A percentile compares a stretch with the other conserved stretches of the same genome.
These are phyloP conservation scores for Callopanchax toddi DNA, from an alignment of 2,113 vertebrate genomes.

Conservation along the genomic window DNA sequence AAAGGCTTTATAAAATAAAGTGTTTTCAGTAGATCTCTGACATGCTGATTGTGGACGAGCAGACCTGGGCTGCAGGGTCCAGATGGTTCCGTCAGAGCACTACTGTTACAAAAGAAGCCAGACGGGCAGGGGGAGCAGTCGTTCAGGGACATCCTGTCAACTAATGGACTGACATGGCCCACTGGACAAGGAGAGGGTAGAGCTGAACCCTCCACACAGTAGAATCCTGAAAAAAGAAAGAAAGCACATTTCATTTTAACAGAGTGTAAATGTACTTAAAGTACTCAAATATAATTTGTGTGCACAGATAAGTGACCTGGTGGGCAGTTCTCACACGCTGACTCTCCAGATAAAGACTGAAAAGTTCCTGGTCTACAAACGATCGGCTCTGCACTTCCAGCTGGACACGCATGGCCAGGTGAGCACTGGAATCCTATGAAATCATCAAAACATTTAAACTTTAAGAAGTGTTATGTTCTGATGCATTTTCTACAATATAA, in stretches of 20 bases:
- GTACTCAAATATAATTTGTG: background rate
- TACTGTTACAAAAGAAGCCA: conserved; percentile 79
- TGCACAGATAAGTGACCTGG: conserved; percentile 43
- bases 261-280: background rate
- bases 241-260: conserved; percentile 10
- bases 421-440: conserved; percentile 78
- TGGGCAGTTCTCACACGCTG: conserved; percentile 60
- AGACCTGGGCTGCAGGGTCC: conserved; percentile 83
- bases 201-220: conserved; percentile 82
- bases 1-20: background rate
- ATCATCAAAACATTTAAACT: conserved; percentile 7
- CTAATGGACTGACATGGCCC: conserved; percentile 79
- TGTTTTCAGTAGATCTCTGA: background rate
- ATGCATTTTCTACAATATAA: no score
- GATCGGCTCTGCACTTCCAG: conserved; percentile 80
- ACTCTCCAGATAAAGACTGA: conserved; percentile 75
- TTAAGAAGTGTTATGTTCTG: no score
- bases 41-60: conserved; percentile 9
- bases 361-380: conserved; percentile 85
- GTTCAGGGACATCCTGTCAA: conserved; percentile 59
- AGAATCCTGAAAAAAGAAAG: conserved; percentile 80
- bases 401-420: conserved; percentile 82
- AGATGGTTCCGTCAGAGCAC: conserved; percentile 64
- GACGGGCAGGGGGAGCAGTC: conserved; percentile 78
- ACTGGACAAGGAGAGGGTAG: conserved; percentile 80